Conservation (phyloP, 2,888 invertebrate species). For the Anticlea derivata region DNA sequence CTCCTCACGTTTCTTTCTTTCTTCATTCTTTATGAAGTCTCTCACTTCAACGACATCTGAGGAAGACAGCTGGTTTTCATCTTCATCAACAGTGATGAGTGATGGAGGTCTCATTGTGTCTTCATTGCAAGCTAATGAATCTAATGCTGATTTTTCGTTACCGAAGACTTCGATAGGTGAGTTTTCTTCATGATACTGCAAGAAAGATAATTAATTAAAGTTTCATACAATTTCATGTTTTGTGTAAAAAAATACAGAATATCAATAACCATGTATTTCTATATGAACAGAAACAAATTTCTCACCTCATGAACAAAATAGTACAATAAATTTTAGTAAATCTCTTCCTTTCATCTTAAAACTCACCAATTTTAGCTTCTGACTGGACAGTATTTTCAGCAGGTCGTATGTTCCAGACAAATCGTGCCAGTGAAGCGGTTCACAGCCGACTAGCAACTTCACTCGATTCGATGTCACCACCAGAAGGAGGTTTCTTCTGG, state of each 20-base stretch:
- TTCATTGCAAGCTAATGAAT: conserved; percentile 75
- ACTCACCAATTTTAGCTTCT: conserved; percentile 84
- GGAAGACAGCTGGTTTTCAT: conserved; percentile 39
- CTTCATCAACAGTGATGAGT: conserved; percentile 52
- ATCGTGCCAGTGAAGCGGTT: conserved; percentile 85
- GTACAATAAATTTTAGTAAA: too few species aligned
- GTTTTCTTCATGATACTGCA: conserved; percentile 85
- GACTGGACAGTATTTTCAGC: conserved; percentile 78
- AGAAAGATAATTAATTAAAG: neutral
- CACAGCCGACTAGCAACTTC: conserved; percentile 87
- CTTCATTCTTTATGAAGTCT: conserved; percentile 65
- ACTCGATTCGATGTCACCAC: conserved; percentile 85
- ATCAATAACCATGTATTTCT: too few species aligned
- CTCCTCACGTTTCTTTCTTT: conserved; percentile 62
- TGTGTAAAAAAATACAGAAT: too few species aligned
- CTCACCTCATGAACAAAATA: too few species aligned
- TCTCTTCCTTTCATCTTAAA: too few species aligned
- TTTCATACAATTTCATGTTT: too few species aligned
- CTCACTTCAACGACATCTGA: conserved; percentile 67
- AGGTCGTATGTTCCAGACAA: conserved; percentile 85
- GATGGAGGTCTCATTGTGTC: conserved; percentile 55
- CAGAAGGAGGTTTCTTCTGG: conserved; percentile 79
- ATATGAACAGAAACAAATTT: too few species aligned
- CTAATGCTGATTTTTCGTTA: conserved; percentile 74
- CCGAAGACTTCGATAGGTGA: conserved; percentile 82